Evolutionary conservation across 2,888 invertebrate genomes (phyloP).

Genomic region (Elegia similella): DNA sequence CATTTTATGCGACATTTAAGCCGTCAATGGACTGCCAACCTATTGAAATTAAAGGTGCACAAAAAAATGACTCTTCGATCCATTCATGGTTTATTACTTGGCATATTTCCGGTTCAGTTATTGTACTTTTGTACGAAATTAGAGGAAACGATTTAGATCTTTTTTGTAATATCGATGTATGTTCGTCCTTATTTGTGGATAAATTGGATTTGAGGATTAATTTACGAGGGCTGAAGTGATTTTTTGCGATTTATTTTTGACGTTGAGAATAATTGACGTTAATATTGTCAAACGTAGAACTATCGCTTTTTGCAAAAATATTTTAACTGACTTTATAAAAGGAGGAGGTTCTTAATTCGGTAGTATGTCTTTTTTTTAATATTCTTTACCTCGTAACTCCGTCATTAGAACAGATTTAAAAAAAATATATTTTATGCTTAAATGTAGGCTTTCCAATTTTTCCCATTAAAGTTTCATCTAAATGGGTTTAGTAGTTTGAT

Average conservation of each 20-base stretch:
- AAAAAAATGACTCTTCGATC: conserved; percentile 36
- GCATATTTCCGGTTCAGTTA: conserved; percentile 49
- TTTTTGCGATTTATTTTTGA: background rate
- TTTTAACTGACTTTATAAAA: no score
- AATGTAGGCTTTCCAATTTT: no score
- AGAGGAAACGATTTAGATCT: conserved; percentile 12
- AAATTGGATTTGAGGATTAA: conserved; percentile 13
- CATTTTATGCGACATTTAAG: conserved; percentile 38
- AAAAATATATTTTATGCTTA: no score
- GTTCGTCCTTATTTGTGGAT: background rate
- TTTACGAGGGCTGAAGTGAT: background rate
- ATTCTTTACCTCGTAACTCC: no score
- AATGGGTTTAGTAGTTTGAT: no score
- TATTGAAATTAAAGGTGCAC: conserved; percentile 31
- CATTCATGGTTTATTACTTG: conserved; percentile 33
- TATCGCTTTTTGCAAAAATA: no score
- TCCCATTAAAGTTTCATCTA: no score
- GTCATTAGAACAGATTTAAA: no score
- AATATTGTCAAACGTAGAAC: no score
- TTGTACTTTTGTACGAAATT: conserved; percentile 28
- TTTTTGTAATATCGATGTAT: background rate
- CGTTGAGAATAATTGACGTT: conserved; percentile 1
- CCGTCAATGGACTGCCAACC: conserved; percentile 39
- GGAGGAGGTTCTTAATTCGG: no score
- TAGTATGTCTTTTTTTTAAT: no score